These are phyloP conservation scores for Neodon shergylaensis DNA, from an alignment of 2,113 vertebrate genomes.

Conservation along the genomic window DNA sequence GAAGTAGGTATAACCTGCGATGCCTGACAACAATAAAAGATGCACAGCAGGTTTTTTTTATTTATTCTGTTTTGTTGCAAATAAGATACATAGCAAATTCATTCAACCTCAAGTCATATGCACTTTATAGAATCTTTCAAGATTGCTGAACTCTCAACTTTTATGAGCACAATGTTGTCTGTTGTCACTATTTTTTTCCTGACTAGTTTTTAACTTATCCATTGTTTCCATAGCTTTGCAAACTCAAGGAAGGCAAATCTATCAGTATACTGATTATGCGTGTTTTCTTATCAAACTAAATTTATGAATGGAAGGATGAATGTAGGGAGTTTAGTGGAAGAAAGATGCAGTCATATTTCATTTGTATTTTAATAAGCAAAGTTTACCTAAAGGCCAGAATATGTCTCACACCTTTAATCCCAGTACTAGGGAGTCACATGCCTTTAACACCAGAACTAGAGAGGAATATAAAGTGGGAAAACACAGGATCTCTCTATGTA, in stretches of 20 bases:
- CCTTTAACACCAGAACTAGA: no score
- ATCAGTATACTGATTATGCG: neutral
- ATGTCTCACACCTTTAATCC: no score
- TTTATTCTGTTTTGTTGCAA: neutral
- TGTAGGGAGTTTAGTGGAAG: neutral
- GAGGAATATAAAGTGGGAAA: no score
- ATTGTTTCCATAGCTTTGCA: neutral
- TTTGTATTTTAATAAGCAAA: no score
- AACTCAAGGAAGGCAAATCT: neutral
- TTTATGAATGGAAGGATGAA: neutral
- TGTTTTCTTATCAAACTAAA: neutral
- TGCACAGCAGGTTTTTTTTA: accelerated
- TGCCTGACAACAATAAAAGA: neutral
- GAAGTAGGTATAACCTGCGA: neutral
- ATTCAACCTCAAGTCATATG: neutral
- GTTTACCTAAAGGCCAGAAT: no score
- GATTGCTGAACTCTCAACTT: neutral
- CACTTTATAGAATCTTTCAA: neutral
- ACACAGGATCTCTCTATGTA: no score
- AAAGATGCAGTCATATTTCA: neutral
- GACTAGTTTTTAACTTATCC: neutral
- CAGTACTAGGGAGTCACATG: no score
- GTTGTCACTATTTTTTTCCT: neutral
- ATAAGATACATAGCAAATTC: neutral
- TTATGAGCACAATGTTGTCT: neutral